These are phyloP conservation scores for Uria aalge DNA, from an alignment of 2,113 vertebrate genomes.

Conservation along the genomic window DNA sequence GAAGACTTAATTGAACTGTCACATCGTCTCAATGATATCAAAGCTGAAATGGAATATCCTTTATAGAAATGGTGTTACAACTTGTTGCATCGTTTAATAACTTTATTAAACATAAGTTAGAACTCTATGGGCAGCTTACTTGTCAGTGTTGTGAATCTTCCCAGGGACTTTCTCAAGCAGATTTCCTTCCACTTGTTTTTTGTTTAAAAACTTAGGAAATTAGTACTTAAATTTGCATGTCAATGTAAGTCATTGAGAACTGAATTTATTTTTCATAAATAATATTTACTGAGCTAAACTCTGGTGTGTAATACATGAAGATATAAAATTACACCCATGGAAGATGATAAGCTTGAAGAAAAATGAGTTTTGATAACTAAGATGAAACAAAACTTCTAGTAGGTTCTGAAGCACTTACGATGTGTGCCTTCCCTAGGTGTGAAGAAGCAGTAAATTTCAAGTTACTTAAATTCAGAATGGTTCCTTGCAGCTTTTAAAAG, in stretches of 20 bases:
- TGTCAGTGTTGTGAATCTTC: not conserved
- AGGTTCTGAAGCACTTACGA: not conserved
- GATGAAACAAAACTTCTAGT: not conserved
- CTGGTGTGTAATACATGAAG: not conserved
- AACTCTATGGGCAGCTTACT: not conserved
- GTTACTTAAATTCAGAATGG: not conserved
- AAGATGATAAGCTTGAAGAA: not conserved
- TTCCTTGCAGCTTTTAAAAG: not conserved
- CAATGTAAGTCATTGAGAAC: not conserved
- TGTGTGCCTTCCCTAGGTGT: not conserved
- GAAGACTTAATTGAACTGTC: slow-evolving; percentile 94
- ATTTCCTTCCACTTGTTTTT: not conserved
- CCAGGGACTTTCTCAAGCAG: not conserved
- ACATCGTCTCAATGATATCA: slow-evolving; percentile 94
- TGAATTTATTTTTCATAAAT: not conserved
- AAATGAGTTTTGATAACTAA: not conserved
- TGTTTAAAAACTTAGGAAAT: not conserved
- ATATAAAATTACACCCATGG: not conserved
- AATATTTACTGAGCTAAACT: not conserved
- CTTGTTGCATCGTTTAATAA: not conserved
- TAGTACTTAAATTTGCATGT: not conserved
- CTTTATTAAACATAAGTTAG: not conserved
- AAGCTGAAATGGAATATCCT: slow-evolving; percentile 99
- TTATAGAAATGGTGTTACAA: slow-evolving; percentile 53
- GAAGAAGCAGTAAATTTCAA: not conserved